Percentiles rank a stretch among this genome's conserved stretches.
Conservation (phyloP, 1,140 invertebrate genomes). For the Drosophila tristis region DNA sequence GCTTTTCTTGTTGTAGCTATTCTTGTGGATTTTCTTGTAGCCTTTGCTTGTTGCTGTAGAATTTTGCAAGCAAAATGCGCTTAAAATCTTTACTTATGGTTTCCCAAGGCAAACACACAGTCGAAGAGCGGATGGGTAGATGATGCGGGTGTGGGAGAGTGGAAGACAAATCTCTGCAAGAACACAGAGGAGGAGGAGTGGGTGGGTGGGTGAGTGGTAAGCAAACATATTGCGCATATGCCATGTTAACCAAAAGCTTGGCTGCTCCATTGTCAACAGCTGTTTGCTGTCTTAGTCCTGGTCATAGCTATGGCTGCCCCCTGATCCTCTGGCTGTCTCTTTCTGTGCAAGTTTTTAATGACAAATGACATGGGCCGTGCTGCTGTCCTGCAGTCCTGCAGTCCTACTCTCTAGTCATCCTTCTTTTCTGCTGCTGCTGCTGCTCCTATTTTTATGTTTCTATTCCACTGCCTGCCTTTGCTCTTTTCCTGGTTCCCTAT, state of each 20-base stretch:
- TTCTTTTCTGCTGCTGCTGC: neutral
- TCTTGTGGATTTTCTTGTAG: constrained; percentile 26
- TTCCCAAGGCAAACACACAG: constrained; percentile 55
- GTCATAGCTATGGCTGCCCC: constrained; percentile 21
- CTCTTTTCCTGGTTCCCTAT: constrained; percentile 41
- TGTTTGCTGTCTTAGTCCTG: constrained; percentile 65
- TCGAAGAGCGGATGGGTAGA: neutral
- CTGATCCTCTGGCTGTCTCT: constrained; percentile 19
- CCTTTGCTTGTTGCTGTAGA: constrained; percentile 45
- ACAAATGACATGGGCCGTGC: constrained; percentile 71
- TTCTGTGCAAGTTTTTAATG: constrained; percentile 67
- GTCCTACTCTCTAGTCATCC: neutral
- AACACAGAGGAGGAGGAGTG: constrained; percentile 2
- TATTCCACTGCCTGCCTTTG: constrained; percentile 22
- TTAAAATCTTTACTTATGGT: constrained; percentile 78
- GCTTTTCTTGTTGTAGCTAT: constrained; percentile 34
- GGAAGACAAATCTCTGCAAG: constrained; percentile 32
- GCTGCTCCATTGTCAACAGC: constrained; percentile 75
- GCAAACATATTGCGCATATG: constrained; percentile 78
- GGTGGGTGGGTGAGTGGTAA: constrained; percentile 13
- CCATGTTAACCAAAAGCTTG: constrained; percentile 80
- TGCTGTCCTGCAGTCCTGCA: constrained; percentile 25
- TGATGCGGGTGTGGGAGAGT: neutral
- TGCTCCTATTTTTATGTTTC: constrained; percentile 16
- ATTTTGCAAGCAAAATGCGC: constrained; percentile 65